Evolutionary conservation across 2,113 vertebrate genomes (phyloP).

Genomic region (Chaetura pelagica): DNA sequence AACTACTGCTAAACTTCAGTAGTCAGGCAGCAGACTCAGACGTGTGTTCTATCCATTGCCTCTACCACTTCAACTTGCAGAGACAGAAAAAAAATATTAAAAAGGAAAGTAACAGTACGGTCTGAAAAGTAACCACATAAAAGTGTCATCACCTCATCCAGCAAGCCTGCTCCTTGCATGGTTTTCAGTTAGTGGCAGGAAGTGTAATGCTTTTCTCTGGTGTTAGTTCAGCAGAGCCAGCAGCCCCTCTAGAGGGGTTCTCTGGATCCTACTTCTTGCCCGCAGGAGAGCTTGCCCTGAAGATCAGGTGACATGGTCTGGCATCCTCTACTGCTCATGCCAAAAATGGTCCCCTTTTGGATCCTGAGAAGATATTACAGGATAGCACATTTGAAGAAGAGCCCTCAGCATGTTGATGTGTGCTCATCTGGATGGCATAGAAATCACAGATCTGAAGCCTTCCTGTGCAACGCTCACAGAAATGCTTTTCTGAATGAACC

Average conservation of each 20-base stretch:
- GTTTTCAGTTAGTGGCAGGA: background rate
- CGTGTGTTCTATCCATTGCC: background rate
- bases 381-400: background rate
- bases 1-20: background rate
- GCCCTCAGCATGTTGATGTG: background rate
- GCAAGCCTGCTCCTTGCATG: background rate
- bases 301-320: background rate
- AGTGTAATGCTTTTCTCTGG: background rate
- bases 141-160: conserved; percentile 2
- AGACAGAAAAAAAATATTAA: conserved; percentile 54
- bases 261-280: background rate
- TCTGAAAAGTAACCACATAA: background rate
- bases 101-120: conserved; percentile 13
- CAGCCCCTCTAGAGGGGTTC: background rate
- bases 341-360: background rate
- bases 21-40: background rate
- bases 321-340: background rate
- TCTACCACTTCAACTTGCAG: conserved; percentile 12
- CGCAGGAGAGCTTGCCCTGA: background rate
- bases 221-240: background rate
- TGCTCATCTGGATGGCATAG: background rate
- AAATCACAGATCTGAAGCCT: background rate
- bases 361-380: background rate
- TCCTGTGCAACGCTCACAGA: background rate
- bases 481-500: background rate